Base-by-base conservation (phyloP, 2,113 vertebrate genomes). In the Phaetusa simplex region DNA sequence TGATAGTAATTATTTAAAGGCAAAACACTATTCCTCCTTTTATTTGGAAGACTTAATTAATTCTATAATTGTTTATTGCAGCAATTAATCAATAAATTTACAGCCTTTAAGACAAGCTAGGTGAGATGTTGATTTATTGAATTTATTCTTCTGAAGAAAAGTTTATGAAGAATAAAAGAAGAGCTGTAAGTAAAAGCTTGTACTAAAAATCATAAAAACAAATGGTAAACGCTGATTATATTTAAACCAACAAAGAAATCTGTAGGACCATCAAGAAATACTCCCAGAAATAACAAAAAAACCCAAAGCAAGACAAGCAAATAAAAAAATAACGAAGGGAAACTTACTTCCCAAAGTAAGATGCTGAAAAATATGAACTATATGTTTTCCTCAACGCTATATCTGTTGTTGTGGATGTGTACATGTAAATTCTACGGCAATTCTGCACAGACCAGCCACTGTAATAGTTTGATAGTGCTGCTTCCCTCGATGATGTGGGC, bases 31-130 rank as follows among this genome's bases (percentile, higher is more conserved):
- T 86, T 71, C 34, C 18, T 64, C 11, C 6, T 78, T 90, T 88
- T 66, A 58, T 93, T 94, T 76, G 79, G n/a, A 76, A 88, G 26
- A 32, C 50, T 34, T 93, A 79, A 94, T 80, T 92, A 81, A 88
- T 80, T 78, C 47, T 77, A 34, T 84, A 50, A 38, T 53, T 64
- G 17, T 67, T 89, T 91, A 82, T 79, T 82, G 34, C 58, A 91
- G 58, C 26, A 80, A 80, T 70, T 38, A 66, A 87, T 84, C 27
- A 86, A 82, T 58, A 62, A 42, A 78, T 92, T 50, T 78, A 32
- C 5, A 84, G 30, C 12, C 14, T 79, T 89, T 83, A 89, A 64
- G 70, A 42, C 38, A 79, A 82, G 19, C 14, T 62, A 73, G 38
- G 8, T 78, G 42, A 86, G 29, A 70, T 84, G 34, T 30, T 50